These are phyloP conservation scores for Platorchestia sp. DNA, from an alignment of 1,140 invertebrate species.

Conservation along the genomic window DNA sequence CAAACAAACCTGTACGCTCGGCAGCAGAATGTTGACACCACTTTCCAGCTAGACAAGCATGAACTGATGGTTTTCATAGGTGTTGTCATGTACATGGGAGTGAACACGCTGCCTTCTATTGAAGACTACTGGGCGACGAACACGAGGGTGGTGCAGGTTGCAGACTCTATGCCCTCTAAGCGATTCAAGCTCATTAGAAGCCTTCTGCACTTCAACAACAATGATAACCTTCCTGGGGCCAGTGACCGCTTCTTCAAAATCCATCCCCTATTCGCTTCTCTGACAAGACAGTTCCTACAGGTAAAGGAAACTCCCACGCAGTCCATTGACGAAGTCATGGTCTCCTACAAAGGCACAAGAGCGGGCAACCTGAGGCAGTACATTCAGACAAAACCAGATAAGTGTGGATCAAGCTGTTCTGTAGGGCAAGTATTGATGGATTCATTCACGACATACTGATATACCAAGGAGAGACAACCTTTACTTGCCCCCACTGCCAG, in stretches of 20 bases:
- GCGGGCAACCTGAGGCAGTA: no score
- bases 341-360: conserved; percentile 18
- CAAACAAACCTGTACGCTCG: conserved; percentile 38
- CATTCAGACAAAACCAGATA: not conserved
- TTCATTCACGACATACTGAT: conserved; percentile 9
- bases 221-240: not conserved
- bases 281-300: not conserved
- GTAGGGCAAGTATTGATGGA: not conserved
- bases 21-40: not conserved
- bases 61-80: not conserved
- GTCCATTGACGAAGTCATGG: not conserved
- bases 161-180: conserved; percentile 17
- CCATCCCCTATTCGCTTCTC: not conserved
- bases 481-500: no score
- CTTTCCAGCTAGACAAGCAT: not conserved
- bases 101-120: not conserved
- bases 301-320: no score
- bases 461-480: not conserved
- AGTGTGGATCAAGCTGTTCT: not conserved
- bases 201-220: conserved; percentile 27
- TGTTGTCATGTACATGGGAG: conserved; percentile 29
- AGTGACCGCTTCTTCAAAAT: conserved; percentile 27
- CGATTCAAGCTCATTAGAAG: not conserved
- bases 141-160: conserved; percentile 13
- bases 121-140: not conserved